Base-by-base conservation (phyloP, 2,888 invertebrate species). In the Heteromurus nitidus region DNA sequence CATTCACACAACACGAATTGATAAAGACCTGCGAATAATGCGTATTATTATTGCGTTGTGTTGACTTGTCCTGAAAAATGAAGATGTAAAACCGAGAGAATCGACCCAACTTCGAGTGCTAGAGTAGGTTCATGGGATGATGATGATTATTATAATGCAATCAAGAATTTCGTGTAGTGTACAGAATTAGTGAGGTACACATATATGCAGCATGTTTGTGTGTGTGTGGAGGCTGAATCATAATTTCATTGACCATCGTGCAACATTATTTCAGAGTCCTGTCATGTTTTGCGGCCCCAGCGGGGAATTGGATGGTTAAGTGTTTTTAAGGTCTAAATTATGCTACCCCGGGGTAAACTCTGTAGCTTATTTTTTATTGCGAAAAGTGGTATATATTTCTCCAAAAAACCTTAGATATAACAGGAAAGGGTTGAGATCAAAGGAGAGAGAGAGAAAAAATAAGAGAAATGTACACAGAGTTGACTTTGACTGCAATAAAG, bases 241-340 rank as follows among this genome's bases (percentile, higher is more conserved):
- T 69, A 69, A 69, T 69, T 69, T 69, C 67, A 47, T 53, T 69
- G 69, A 69, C 53, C 69, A 55, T 11, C 31, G 11, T 28, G 9
- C 22, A 69, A 70, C 60, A 70, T 47, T 47, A 47, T 44, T 70
- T 55, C 55, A 26, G 70, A 70, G 20, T 70, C 58, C 3, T 70
- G 60, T 70, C 70, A 60, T 70, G 70, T 26, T 47, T 22, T 70
- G 44, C 55, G 42, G 60, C 70, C 69, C 70, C 70, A 70, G 58
- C 70, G 44, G 70, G 70, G 44, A 70, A 31, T 42, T 24, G 42
- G 24, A n/a, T 67, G 67, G 42, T 42, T 58, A 70, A 70, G 55
- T 55, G 70, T 70, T 70, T 64, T 70, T 60, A 70, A 58, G 60
- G 44, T 55, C 55, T 55, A 69, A 69, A 53, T 55, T 69, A 55